These are phyloP conservation scores for Chaenocephalus aceratus DNA, from an alignment of 2,113 vertebrate species.

Conservation along the genomic window DNA sequence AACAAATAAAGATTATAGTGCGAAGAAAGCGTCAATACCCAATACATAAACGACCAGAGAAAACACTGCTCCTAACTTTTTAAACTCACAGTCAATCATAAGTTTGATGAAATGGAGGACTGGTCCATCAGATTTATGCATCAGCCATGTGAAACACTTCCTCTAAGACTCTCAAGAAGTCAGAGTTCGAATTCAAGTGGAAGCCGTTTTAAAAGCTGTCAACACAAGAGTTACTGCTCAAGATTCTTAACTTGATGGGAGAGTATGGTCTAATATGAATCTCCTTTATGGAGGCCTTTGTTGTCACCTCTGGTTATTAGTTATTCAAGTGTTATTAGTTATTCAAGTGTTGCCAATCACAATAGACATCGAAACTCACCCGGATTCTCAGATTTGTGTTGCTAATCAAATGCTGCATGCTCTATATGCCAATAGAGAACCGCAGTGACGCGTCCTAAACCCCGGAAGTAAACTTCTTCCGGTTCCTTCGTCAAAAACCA, in stretches of 20 bases:
- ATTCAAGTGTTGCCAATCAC: neutral
- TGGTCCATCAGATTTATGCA: neutral
- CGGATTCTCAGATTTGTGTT: neutral
- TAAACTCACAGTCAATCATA: neutral
- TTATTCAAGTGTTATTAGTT: too few relatives aligned
- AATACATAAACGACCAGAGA: neutral
- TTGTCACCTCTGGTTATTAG: too few relatives aligned
- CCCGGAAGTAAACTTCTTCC: too few relatives aligned
- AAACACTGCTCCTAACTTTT: neutral
- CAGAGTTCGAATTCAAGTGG: conserved; percentile 28
- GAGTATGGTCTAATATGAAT: conserved; percentile 23
- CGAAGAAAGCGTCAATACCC: neutral
- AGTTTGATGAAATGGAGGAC: neutral
- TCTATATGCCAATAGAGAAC: too few relatives aligned
- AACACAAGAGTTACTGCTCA: conserved; percentile 17
- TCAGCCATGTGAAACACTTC: conserved; percentile 22
- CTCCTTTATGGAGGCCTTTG: conserved; percentile 13
- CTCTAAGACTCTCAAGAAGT: conserved; percentile 30
- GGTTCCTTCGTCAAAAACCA: too few relatives aligned
- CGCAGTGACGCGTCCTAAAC: too few relatives aligned
- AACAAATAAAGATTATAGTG: neutral
- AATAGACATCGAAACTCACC: conserved; percentile 2
- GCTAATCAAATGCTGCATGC: conserved; percentile 36
- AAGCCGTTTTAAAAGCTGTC: conserved; percentile 24
- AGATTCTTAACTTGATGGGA: conserved; percentile 21